Evolutionary conservation across 1,140 invertebrate genomes (phyloP), one percentile per base, ranked within the genome.

Genomic region (Caenorhabditis briggsae): DNA sequence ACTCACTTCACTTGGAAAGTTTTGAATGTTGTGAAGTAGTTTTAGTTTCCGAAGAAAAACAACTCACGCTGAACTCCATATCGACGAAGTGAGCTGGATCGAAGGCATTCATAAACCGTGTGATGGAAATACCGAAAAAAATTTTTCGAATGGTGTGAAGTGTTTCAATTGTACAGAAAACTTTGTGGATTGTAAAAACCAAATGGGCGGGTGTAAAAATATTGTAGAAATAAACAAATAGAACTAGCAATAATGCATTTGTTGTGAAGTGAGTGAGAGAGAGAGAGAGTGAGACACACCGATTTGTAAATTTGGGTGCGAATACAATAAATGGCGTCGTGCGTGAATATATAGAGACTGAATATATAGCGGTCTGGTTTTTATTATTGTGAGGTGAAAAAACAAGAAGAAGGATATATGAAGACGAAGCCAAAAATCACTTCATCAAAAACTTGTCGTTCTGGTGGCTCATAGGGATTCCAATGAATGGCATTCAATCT

Each of bases 231-330:
- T 78, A 78, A 78, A 78, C 70, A 78, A 78, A 78, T 46, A 70
- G 14, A 18, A 41, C 41, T 70, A 78, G 70, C 70, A 78, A 78
- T 78, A 78, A 78, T 78, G 43, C 70, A 78, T 78, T 48, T 78
- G 43, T 78, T 33, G 33, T 33, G 33, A 33, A 33, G 33, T 33
- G 33, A 33, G 33, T 33, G 33, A 33, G 1, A 33, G 33, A 33
- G 1, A 33, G 33, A 33, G 33, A n/a, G 70, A 50, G n/a, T 43
- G 64, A 70, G 70, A 78, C n/a, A 78, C 70, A 78, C 70, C 70
- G 70, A 78, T 78, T 78, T 78, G 70, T 78, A 78, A 78, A 78
- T 78, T 18, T 78, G 20, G 70, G 70, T 78, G 70, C 70, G 70
- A 78, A 78, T 78, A 78, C 70, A 78, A 78, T 78, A 78, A 50